These are phyloP conservation scores for Pandemis corylana DNA, from an alignment of 2,888 invertebrate species.

Conservation along the genomic window DNA sequence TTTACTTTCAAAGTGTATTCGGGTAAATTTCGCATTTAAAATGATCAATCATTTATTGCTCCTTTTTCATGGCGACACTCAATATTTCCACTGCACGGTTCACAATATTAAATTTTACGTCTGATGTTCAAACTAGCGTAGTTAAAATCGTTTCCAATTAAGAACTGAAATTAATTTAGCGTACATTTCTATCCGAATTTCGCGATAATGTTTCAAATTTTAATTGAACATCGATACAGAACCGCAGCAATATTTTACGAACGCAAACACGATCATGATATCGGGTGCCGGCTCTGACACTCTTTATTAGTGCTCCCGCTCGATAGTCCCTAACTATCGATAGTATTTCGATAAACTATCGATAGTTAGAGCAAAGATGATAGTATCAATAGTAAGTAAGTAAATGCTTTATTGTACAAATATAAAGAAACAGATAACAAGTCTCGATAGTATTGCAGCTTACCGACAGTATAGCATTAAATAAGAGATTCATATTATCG, in stretches of 20 bases:
- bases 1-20: no score
- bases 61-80: background rate
- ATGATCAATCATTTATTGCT: background rate
- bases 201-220: background rate
- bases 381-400: no score
- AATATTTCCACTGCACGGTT: background rate
- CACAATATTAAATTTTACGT: background rate
- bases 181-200: background rate
- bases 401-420: no score
- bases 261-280: background rate
- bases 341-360: no score
- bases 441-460: no score
- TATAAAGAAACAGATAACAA: no score
- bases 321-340: no score
- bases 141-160: background rate
- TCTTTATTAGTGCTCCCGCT: no score
- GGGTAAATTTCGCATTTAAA: background rate
- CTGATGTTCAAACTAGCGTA: background rate
- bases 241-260: background rate
- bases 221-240: background rate
- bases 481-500: no score
- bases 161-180: background rate
- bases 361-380: no score
- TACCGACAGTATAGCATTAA: no score
- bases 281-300: no score